phyloP scores from a whole-genome alignment of 2,888 invertebrate species.

The Cordylochernes scorpioides region DNA sequence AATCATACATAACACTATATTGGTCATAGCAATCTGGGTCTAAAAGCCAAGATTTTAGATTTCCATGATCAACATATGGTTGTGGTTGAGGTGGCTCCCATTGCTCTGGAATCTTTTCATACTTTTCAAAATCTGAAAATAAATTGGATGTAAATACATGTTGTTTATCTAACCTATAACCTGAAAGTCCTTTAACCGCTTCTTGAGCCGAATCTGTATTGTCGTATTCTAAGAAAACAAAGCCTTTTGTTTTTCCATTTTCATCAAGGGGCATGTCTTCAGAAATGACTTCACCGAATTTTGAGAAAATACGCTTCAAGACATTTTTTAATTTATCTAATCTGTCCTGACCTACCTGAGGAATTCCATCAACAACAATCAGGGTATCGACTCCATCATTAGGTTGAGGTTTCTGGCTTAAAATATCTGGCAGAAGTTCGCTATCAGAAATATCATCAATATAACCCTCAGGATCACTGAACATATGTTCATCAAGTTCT shows the following conservation, averaged over 20 bases:
- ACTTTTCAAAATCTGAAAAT: constrained; percentile 84
- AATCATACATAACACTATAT: constrained; percentile 63
- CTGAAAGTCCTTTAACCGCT: constrained; percentile 62
- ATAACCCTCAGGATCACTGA: background rate
- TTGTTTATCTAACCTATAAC: constrained; percentile 78
- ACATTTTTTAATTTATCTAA: constrained; percentile 75
- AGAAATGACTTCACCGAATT: constrained; percentile 56
- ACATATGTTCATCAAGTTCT: too few species aligned
- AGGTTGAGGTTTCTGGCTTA: constrained; percentile 66
- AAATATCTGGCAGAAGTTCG: constrained; percentile 67
- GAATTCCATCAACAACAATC: constrained; percentile 83
- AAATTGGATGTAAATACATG: constrained; percentile 80
- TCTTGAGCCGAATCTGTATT: constrained; percentile 56
- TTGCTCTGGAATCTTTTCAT: constrained; percentile 56
- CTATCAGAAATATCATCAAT: background rate
- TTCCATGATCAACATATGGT: constrained; percentile 55
- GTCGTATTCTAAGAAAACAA: constrained; percentile 70
- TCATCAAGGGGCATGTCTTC: constrained; percentile 62
- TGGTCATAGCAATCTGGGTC: constrained; percentile 91
- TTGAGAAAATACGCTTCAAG: constrained; percentile 63
- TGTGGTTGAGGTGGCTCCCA: constrained; percentile 74
- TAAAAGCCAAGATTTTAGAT: constrained; percentile 67
- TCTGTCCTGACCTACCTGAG: constrained; percentile 66
- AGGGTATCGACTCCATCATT: constrained; percentile 87
- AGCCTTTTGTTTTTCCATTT: constrained; percentile 62